Evolutionary conservation across 2,113 vertebrate genomes (phyloP), one percentile per base, ranked within the genome.

Genomic region (Anseranas semipalmata): DNA sequence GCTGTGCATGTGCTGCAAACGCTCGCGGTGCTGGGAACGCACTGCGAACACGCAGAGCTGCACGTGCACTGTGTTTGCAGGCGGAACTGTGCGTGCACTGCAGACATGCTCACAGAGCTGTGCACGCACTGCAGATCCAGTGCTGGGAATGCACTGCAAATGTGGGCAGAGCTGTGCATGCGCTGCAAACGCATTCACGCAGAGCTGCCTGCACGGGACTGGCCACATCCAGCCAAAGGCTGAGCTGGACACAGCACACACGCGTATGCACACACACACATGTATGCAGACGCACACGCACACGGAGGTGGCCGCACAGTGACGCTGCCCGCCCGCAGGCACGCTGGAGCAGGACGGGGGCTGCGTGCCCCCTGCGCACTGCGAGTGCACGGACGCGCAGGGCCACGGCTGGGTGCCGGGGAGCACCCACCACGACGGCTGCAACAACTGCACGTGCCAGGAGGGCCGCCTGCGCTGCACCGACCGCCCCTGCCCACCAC

Each of bases 361-460:
- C 62, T 99, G 99, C 74, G 98, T 99, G 53, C 97, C 98, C 27
- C 79, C 97, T 2, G 97, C 95, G 93, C 98, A 99, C 97, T 99
- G 99, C 9, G 98, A 99, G 94, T 99, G 99, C 80, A 96, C 97
- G 6, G 98, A 99, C 59, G 87, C 96, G 1, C 91, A 93, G 52
- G 99, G 99, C 8, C 98, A 96, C 53, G 79, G 96, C 39, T 99
- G 99, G 99, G 98, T 97, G 0, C 98, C 99, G 0, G 98, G 98
- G n/a, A 99, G 99, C 95, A 95, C 45, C 52, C 98, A 98, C 43
- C 97, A 97, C 55, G 87, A 97, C 1, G 97, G 97, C 93, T 99
- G 99, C 82, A 98, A 98, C 94, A 99, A 98, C 97, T 99, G 99
- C 97, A 98, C 97, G 60, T 99, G 99, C 92, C 21, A 80, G 12